These are phyloP conservation scores for Leptopilina clavipes DNA, from an alignment of 1,140 invertebrate genomes.

Conservation along the genomic window DNA sequence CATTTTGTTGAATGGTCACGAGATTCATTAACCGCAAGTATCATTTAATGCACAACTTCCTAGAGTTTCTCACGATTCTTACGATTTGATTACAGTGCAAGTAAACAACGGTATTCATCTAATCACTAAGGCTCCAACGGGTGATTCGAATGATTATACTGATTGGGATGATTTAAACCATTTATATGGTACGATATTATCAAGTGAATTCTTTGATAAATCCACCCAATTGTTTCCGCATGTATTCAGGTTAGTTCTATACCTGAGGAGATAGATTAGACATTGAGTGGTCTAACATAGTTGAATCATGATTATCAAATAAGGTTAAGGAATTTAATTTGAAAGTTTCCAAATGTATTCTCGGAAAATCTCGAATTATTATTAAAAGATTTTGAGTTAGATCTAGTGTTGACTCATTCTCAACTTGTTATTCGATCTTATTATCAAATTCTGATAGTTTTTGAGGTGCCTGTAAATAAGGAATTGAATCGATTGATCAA, in stretches of 20 bases:
- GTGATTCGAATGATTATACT: not conserved
- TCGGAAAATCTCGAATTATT: not conserved
- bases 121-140: not conserved
- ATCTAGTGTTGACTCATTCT: not conserved
- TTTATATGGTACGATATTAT: not conserved
- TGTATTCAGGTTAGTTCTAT: not conserved
- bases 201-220: not conserved
- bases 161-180: not conserved
- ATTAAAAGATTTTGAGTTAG: not conserved
- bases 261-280: not conserved
- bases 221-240: not conserved
- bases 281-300: not conserved
- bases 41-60: not conserved
- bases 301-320: not conserved
- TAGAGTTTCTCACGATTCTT: not conserved
- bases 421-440: not conserved
- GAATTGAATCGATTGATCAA: not conserved
- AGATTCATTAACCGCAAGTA: not conserved
- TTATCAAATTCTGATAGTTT: not conserved
- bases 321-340: not conserved
- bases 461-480: not conserved
- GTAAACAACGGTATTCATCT: slow-evolving; percentile 11
- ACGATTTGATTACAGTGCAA: not conserved
- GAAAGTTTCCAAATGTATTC: not conserved
- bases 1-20: not conserved